Base-by-base conservation (phyloP, 2,113 vertebrate species). In the Vulpes vulpes region DNA sequence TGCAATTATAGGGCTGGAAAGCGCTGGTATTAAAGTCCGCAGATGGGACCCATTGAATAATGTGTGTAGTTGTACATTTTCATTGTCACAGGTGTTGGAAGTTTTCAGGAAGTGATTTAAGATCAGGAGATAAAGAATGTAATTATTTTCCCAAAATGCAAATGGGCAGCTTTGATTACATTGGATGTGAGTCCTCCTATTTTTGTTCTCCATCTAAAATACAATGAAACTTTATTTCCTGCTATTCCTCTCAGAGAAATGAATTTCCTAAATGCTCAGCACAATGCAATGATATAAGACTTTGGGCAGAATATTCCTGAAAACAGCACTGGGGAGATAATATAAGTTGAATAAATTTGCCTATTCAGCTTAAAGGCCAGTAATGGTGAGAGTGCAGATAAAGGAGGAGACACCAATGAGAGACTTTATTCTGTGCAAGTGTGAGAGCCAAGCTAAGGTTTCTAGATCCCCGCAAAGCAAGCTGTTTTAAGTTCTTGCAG, bases 221-320 rank as follows among this genome's bases (percentile, higher is more conserved):
- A 97, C 80, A 96, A 91, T 97, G 97, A 97, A 97, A 97, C 81
- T 96, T 97, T 97, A 98, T 97, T 97, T 98, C 87, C 95, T 93
- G 81, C 76, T 85, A 83, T 93, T 96, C 51, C 78, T 96, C 69
- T 62, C 59, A 96, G 92, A 97, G 92, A 98, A 97, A 95, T 90
- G 85, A 96, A 96, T 92, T 97, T 96, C 25, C 83, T 93, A 94
- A 96, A 71, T 67, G 87, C 64, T 83, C 89, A 91, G 76, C 60
- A 82, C 76, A 86, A 67, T 94, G 79, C 38, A 38, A 38, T 96
- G 93, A 96, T 97, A 62, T n/a, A 95, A 95, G 93, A 94, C 85
- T 85, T 83, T 59, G 73, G 96, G 67, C 81, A 79, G 55, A 89
- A 73, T 91, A 71, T 93, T 97, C 73, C 94, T 95, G 95, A 97